phyloP scores from a whole-genome alignment of 2,113 vertebrate species.

The Mionectes macconnelli region DNA sequence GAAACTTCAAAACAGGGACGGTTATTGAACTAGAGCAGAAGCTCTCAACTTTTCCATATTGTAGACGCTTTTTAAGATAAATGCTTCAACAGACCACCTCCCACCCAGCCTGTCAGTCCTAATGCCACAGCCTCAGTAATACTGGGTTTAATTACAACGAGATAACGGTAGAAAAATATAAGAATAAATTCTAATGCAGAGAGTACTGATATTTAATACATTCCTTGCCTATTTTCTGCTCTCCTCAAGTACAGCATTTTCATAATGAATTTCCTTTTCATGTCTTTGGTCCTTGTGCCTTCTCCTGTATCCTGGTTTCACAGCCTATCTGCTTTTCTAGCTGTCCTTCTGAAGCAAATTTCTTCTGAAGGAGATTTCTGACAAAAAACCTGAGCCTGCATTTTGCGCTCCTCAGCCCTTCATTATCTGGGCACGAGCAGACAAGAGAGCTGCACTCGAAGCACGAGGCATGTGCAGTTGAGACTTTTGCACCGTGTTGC shows the following conservation, averaged over 20 bases:
- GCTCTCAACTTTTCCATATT: slow-evolving; percentile 61
- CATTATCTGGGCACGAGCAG: not conserved
- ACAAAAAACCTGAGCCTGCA: not conserved
- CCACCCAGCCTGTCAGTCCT: slow-evolving; percentile 38
- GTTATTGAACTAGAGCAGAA: slow-evolving; percentile 57
- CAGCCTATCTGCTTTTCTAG: not conserved
- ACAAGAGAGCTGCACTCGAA: not conserved
- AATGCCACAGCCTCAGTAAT: not conserved
- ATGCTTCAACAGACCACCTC: slow-evolving; percentile 44
- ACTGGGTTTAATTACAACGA: not conserved
- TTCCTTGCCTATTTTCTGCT: slow-evolving; percentile 14
- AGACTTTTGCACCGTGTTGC: not conserved
- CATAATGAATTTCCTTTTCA: not conserved
- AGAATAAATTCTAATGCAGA: not conserved
- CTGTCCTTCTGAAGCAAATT: slow-evolving; percentile 6
- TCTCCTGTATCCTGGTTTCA: not conserved
- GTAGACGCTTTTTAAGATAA: slow-evolving; percentile 53
- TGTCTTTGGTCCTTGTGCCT: not conserved
- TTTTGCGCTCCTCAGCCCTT: not conserved
- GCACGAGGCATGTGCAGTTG: accelerated
- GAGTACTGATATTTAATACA: not conserved
- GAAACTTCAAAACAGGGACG: slow-evolving; percentile 57
- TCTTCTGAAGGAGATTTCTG: slow-evolving; percentile 7
- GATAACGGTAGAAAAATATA: not conserved
- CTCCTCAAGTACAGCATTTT: slow-evolving; percentile 6